Base-by-base conservation (phyloP, 2,797 vertebrate species). In the Denticeps clupeoides region DNA sequence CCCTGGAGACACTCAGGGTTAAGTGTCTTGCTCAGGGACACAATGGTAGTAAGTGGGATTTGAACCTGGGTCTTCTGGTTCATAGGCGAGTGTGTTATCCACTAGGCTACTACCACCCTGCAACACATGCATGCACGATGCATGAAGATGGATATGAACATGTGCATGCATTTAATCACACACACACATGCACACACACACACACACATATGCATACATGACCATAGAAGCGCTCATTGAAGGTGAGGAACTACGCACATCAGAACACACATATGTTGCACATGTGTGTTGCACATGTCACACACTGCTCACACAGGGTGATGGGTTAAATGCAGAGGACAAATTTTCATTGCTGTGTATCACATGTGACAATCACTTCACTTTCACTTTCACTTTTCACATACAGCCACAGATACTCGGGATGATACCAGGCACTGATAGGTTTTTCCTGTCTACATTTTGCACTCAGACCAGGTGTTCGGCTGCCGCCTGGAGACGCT, bases 391-490 rank as follows among this genome's bases (percentile, higher is more conserved):
- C n/a, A n/a, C n/a, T n/a, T n/a, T n/a, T n/a, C n/a, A n/a, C n/a
- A n/a, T n/a, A n/a, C n/a, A n/a, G n/a, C n/a, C n/a, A n/a, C n/a
- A n/a, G n/a, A n/a, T n/a, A n/a, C n/a, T n/a, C n/a, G n/a, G n/a
- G n/a, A n/a, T n/a, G n/a, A 8, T 21, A 21, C 16, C 35, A 10
- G 18, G 18, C 9, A 28, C 3, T 3, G 6, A 28, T 48, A n/a
- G 37, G 45, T 58, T 18, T 57, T 7, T 62, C 45, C 8, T 31
- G 4, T 33, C 51, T 10, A 18, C 18, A 4, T 9, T 25, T 38
- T n/a, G n/a, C n/a, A n/a, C 50, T 56, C 73, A 95, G 91, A 94
- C 76, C 92, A 94, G 78, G 91, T 96, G 54, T 93, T 96, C 4
- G 91, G 90, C 63, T 96, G 90, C 61, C 50, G 81, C 21, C 65